Percentiles rank a stretch among this genome's conserved stretches.
Conservation (phyloP, 2,113 vertebrate genomes). For the Cavia aperea region DNA sequence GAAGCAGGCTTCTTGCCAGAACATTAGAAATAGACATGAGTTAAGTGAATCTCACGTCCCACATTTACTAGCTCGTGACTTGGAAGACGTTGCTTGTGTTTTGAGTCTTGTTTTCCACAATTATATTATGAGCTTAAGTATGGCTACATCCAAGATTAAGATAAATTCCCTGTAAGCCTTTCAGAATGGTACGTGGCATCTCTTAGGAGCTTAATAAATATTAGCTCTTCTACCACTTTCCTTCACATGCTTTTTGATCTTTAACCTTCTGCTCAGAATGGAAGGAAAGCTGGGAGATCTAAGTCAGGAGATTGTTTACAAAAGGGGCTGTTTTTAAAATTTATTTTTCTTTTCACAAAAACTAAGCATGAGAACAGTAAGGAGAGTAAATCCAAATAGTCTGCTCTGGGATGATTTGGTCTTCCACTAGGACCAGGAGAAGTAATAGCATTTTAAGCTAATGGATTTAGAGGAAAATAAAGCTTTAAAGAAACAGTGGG, state of each 20-base stretch:
- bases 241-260: background rate
- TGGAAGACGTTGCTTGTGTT: background rate
- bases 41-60: background rate
- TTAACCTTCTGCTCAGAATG: background rate
- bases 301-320: background rate
- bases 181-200: background rate
- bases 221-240: background rate
- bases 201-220: background rate
- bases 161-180: background rate
- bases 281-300: background rate
- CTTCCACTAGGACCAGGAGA: constrained; percentile 10
- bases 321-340: background rate
- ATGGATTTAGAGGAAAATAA: constrained; percentile 52
- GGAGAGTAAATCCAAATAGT: constrained; percentile 52
- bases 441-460: constrained; percentile 59
- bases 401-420: constrained; percentile 35
- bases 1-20: background rate
- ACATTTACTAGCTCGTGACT: background rate
- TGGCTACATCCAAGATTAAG: background rate
- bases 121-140: background rate
- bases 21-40: background rate
- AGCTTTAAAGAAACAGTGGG: constrained; percentile 51
- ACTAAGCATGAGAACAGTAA: background rate
- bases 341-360: background rate
- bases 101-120: background rate